Conservation (phyloP, 2,113 vertebrate genomes). For the Chaetops frenatus region DNA sequence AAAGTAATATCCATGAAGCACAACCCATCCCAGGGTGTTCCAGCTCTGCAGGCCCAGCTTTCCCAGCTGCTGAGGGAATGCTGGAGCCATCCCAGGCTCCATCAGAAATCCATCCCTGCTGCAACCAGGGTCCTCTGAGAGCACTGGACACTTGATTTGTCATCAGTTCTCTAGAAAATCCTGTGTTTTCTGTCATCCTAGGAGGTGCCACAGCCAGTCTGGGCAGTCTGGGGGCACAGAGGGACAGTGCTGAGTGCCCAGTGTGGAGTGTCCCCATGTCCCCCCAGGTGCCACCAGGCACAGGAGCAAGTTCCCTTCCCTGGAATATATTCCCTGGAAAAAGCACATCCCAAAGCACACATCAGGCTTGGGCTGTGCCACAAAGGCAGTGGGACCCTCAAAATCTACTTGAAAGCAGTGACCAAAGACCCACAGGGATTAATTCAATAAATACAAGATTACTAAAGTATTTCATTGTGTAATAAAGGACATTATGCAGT, state of each 20-base stretch:
- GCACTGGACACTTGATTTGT: fast-evolving
- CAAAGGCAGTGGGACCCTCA: not conserved
- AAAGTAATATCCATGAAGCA: not conserved
- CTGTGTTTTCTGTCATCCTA: not conserved
- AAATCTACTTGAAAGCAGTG: fast-evolving
- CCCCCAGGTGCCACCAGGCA: not conserved
- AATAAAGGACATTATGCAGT: not conserved
- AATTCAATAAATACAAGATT: not conserved
- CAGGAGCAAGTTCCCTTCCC: fast-evolving
- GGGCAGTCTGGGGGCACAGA: fast-evolving
- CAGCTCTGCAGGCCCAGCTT: not conserved
- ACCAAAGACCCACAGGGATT: not conserved
- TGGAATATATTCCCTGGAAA: fast-evolving
- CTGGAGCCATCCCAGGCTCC: not conserved
- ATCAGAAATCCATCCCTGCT: not conserved
- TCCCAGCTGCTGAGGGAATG: not conserved
- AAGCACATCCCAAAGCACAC: not conserved
- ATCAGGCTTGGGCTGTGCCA: not conserved
- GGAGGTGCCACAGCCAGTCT: not conserved
- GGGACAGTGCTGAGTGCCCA: not conserved
- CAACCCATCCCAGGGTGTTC: fast-evolving
- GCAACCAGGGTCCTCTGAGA: not conserved
- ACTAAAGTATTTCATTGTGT: not conserved
- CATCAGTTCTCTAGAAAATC: fast-evolving
- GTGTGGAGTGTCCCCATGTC: fast-evolving